Base-by-base conservation (phyloP, 1,140 invertebrate genomes). In the Cyclina sinensis region DNA sequence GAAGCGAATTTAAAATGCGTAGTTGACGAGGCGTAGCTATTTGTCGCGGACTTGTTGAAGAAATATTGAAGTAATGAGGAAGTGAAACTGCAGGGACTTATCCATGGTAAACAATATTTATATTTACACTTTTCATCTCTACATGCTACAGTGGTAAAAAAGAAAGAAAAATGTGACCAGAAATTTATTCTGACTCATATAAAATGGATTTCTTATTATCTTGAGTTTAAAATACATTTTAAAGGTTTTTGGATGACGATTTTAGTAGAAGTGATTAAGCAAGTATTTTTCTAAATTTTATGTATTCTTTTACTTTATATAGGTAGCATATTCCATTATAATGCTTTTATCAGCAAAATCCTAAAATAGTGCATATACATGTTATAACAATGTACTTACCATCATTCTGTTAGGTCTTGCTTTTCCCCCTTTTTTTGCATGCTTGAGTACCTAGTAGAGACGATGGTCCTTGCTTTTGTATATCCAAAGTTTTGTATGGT, bases 381-480 rank as follows among this genome's bases (percentile, higher is more conserved):
- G 4, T n/a, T n/a, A 57, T 57, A 57, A 18, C 54, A 18, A 57
- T 57, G 24, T 57, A 43, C 24, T 5, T 65, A 30, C 32, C 37
- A 37, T 70, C 37, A 70, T 70, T 32, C 21, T 76, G 62, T 21
- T 86, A 57, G 62, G 68, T 39, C 81, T 88, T 80, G 39, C 82
- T 62, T 89, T 73, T 89, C 87, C 62, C 46, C 51, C 76, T 81
- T 81, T 54, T 51, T 85, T 86, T 86, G 70, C 82, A 74, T 73
- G 51, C 79, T 88, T 65, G 21, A 86, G 32, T 87, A 21, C 79
- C 43, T 48, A 65, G 73, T 16, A 27, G 68, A 24, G 68, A 24
- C 37, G 21, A 59, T 27, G 57, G 24, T 48, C 12, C 39, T 73
- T 68, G 74, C 78, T 91, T 74, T 78, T 62, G 39, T 86, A 30